Evolutionary conservation across 2,113 vertebrate genomes (phyloP), one percentile per base, ranked within the genome.

Genomic region (Tetrax tetrax): DNA sequence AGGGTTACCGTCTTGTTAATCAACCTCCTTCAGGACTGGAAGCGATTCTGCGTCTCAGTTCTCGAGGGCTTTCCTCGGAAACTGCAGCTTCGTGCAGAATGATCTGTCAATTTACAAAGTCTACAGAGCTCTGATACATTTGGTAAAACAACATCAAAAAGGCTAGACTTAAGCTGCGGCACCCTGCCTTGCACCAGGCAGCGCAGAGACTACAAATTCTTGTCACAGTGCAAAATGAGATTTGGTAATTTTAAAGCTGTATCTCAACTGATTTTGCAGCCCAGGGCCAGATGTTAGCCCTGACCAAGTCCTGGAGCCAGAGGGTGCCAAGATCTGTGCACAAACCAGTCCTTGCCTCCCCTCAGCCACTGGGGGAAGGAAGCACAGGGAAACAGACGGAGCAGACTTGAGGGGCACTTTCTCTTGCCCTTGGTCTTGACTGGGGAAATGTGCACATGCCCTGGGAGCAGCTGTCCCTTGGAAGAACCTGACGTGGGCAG

Each of bases 1-100:
- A 93, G 94, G 89, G 79, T 88, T 91, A 94, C 93, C 87, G 77
- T 89, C 81, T 89, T 94, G 81, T 93, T 97, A 96, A 96, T 94
- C 93, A 94, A 12, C 91, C 91, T 92, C 92, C 89, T 87, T 91
- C 56, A 87, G 91, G 72, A 93, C 76, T 90, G 45, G 60, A 90
- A 90, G 76, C n/a, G 1, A 53, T 72, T 89, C 91, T 4, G 20
- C 3, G 2, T 43, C 48, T 84, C 83, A 54, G 68, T 33, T 90
- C 82, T 60, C 29, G 29, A 37, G 57, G 70, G 56, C 31, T 68
- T 82, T 87, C 57, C 70, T 71, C 89, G 72, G 50, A 89, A 92
- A 54, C 45, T 71, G 65, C 48, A 79, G 72, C 83, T 88, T 25
- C 3, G 2, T 64, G 68, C 76, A 56, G 75, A 77, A 88, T 54